Conservation (phyloP, 2,797 vertebrate species). For the Morelia viridis region DNA sequence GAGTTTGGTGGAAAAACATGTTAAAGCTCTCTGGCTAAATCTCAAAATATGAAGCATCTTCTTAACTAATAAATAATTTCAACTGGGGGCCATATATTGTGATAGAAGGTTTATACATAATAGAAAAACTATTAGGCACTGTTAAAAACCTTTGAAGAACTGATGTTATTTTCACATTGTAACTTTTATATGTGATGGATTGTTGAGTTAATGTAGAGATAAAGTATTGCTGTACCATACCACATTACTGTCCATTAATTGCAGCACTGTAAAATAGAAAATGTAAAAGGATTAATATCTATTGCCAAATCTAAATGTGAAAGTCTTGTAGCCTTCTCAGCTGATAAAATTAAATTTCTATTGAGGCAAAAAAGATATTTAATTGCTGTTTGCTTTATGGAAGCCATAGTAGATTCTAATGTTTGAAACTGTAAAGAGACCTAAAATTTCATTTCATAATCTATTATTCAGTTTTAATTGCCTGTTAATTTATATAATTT, state of each 20-base stretch:
- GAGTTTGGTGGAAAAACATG: not conserved
- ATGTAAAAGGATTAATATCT: slow-evolving; percentile 6
- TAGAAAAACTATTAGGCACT: no score
- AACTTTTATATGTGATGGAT: not conserved
- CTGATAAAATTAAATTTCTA: not conserved
- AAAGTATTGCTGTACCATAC: not conserved
- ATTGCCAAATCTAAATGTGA: slow-evolving; percentile 5
- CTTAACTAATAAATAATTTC: not conserved
- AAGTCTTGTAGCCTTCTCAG: not conserved
- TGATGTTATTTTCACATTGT: not conserved
- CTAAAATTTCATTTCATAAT: slow-evolving; percentile 5
- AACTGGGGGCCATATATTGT: not conserved
- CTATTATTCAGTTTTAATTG: slow-evolving; percentile 27
- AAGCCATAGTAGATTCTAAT: slow-evolving; percentile 16
- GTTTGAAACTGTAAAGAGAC: slow-evolving; percentile 13
- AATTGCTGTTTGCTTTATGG: not conserved
- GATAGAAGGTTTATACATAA: not conserved
- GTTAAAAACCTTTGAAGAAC: not conserved
- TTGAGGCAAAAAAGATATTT: not conserved
- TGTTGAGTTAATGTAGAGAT: not conserved
- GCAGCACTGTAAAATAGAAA: not conserved
- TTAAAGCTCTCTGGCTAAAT: not conserved
- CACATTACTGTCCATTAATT: not conserved
- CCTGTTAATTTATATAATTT: not conserved
- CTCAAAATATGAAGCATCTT: not conserved